Percentiles rank a stretch among this genome's conserved stretches.
Conservation (phyloP, 2,113 vertebrate genomes). For the Delphinapterus leucas region DNA sequence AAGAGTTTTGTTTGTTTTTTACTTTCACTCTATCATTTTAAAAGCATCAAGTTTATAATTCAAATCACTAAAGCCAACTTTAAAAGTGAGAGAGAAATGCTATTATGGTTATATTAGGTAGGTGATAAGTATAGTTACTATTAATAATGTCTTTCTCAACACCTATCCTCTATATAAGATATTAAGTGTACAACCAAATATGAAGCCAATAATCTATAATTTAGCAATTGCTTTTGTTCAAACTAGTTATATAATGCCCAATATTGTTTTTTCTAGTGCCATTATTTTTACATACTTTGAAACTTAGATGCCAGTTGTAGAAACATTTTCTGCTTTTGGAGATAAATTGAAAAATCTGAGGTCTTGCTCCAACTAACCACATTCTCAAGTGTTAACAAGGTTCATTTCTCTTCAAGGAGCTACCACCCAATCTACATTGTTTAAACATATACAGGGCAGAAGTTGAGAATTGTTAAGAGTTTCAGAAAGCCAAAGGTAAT, state of each 20-base stretch:
- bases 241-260: not conserved
- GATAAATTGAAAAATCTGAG: conserved; percentile 6
- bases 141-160: not conserved
- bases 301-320: not conserved
- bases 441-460: not conserved
- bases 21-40: not conserved
- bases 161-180: not conserved
- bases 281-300: conserved; percentile 10
- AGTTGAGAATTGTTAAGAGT: not conserved
- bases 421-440: not conserved
- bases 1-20: not conserved
- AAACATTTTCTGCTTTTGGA: conserved; percentile 17
- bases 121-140: not conserved
- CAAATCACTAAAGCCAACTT: conserved; percentile 33
- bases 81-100: not conserved
- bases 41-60: not conserved
- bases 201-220: not conserved
- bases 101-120: not conserved
- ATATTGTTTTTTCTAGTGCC: not conserved
- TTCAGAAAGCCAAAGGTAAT: conserved; percentile 25
- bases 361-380: not conserved
- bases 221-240: not conserved
- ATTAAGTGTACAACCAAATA: not conserved
- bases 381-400: not conserved
- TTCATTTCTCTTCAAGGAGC: not conserved